These are phyloP conservation scores for Actinemys pallida DNA, from an alignment of 2,113 vertebrate genomes.

Conservation along the genomic window DNA sequence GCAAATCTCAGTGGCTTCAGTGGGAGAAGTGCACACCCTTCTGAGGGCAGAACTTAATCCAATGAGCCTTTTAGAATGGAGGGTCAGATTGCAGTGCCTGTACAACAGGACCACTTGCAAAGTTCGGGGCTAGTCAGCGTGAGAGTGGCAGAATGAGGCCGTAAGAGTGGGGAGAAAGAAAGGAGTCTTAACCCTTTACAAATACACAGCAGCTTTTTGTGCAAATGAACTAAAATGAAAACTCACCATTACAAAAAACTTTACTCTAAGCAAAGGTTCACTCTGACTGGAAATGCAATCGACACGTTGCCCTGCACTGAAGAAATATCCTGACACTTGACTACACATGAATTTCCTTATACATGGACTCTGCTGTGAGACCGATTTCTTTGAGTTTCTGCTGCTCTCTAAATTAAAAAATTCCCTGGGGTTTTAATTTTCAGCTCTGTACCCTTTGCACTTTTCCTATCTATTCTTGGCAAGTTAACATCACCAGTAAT, in stretches of 20 bases:
- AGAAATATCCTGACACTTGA: constrained; percentile 49
- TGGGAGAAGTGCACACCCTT: rapidly evolving
- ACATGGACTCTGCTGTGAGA: neutral
- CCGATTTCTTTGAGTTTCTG: constrained; percentile 7
- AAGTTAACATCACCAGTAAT: neutral
- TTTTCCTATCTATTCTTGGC: neutral
- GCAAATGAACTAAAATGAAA: neutral
- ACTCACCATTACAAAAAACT: neutral
- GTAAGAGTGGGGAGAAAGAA: neutral
- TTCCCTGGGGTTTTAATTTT: neutral
- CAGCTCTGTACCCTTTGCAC: neutral
- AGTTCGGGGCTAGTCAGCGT: neutral
- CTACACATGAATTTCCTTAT: constrained; percentile 21
- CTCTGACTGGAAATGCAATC: constrained; percentile 32
- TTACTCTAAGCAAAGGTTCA: constrained; percentile 5
- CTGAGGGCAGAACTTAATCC: neutral
- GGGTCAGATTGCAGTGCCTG: rapidly evolving
- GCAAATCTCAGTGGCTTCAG: neutral
- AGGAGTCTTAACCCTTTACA: neutral
- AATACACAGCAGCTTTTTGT: constrained; percentile 9
- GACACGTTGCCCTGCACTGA: constrained; percentile 24
- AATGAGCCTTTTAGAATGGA: neutral
- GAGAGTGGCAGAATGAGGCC: neutral
- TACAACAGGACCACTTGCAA: neutral
- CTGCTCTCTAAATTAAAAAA: constrained; percentile 14